These are phyloP conservation scores for Mastomys coucha DNA, from an alignment of 2,113 vertebrate genomes.

Conservation along the genomic window DNA sequence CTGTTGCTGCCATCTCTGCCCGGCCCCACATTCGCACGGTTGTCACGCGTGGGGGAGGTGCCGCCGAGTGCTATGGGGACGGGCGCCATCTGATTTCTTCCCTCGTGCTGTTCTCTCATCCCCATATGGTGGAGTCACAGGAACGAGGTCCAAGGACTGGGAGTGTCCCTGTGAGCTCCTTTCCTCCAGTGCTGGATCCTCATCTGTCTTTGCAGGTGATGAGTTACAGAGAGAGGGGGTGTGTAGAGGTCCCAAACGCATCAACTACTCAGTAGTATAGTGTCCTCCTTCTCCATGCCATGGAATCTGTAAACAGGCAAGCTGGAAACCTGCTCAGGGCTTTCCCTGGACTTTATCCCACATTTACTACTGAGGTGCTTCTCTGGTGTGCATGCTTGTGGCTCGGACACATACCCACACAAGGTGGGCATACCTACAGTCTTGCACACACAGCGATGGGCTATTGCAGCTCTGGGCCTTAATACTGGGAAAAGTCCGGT, in stretches of 20 bases:
- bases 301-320: not conserved
- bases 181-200: not conserved
- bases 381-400: not conserved
- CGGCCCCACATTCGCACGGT: not conserved
- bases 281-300: not conserved
- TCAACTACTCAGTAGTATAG: not conserved
- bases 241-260: fast-evolving
- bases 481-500: not conserved
- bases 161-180: fast-evolving
- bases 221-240: not conserved
- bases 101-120: fast-evolving
- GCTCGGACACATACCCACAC: not conserved
- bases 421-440: too few relatives aligned
- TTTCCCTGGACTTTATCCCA: not conserved
- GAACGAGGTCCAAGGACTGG: not conserved
- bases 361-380: not conserved
- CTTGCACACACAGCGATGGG: not conserved
- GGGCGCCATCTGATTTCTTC: not conserved
- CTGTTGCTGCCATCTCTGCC: constrained; percentile 7
- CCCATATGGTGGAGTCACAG: not conserved
- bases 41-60: not conserved
- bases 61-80: not conserved
- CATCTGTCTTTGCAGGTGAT: fast-evolving
- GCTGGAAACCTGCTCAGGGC: not conserved
- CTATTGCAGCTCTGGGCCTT: not conserved